A percentile compares a stretch with the other conserved stretches of the same genome.
These are phyloP conservation scores for Poeciliopsis infans DNA, from an alignment of 2,797 vertebrate species.

Conservation along the genomic window DNA sequence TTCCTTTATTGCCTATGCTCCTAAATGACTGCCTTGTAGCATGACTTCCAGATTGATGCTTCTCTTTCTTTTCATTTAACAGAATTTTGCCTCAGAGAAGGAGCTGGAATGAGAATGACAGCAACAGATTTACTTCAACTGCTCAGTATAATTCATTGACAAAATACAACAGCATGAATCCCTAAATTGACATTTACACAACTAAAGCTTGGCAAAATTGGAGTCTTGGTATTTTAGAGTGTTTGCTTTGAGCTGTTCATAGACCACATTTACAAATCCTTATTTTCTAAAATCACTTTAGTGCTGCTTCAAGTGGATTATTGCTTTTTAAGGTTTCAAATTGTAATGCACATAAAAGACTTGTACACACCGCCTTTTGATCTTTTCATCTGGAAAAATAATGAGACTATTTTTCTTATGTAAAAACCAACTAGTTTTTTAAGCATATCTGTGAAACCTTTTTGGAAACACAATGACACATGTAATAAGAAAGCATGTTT, in stretches of 20 bases:
- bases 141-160: slow-evolving; percentile 37
- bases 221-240: slow-evolving; percentile 38
- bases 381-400: slow-evolving; percentile 34
- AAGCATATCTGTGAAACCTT: not conserved
- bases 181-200: slow-evolving; percentile 44
- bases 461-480: slow-evolving; percentile 5
- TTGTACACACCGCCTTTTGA: slow-evolving; percentile 11
- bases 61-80: not conserved
- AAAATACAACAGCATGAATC: slow-evolving; percentile 35
- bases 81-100: not conserved
- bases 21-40: not conserved
- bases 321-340: slow-evolving; percentile 42
- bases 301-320: slow-evolving; percentile 35
- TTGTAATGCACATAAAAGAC: slow-evolving; percentile 21
- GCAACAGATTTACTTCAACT: slow-evolving; percentile 35
- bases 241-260: slow-evolving; percentile 28
- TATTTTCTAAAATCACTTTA: slow-evolving; percentile 49
- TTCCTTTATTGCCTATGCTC: not conserved
- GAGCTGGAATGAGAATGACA: not conserved
- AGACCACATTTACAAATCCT: slow-evolving; percentile 22
- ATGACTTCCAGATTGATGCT: not conserved
- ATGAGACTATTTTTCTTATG: not conserved
- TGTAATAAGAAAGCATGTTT: not conserved
- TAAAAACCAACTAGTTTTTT: not conserved
- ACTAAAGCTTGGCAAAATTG: slow-evolving; percentile 28